Conservation (phyloP, 1,140 invertebrate species). For the Atta cephalotes region DNA sequence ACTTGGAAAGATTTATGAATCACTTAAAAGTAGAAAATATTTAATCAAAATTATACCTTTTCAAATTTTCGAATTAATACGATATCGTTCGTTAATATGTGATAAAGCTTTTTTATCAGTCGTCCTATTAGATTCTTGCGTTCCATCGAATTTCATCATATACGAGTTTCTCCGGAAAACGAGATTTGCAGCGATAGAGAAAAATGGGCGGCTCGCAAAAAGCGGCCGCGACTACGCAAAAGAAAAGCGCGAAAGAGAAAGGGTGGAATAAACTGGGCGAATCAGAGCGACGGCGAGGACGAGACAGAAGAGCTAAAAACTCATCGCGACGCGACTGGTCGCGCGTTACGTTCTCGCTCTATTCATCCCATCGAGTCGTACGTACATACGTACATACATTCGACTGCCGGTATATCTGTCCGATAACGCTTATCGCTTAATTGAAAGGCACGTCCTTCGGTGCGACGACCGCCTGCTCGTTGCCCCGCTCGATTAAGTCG, state of each 20-base stretch:
- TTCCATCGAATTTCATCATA: not conserved
- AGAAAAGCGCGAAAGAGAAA: conserved; percentile 61
- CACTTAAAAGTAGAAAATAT: not conserved
- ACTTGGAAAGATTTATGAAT: too few species aligned
- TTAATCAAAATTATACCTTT: conserved; percentile 9
- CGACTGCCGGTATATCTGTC: conserved; percentile 59
- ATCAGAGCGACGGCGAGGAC: conserved; percentile 17
- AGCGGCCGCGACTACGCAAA: conserved; percentile 46
- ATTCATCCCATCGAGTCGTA: conserved; percentile 59
- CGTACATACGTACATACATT: conserved; percentile 51
- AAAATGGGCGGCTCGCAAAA: conserved; percentile 57
- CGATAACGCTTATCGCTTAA: conserved; percentile 81
- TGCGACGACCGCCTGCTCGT: conserved; percentile 54
- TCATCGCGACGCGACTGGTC: conserved; percentile 51
- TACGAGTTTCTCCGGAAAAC: conserved; percentile 72
- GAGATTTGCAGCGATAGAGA: conserved; percentile 73
- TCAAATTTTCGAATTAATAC: conserved; percentile 26
- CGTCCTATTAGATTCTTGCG: conserved; percentile 4
- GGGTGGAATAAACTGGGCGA: conserved; percentile 58
- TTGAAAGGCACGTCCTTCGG: conserved; percentile 74
- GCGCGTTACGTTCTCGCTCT: conserved; percentile 52
- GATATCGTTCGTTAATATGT: conserved; percentile 43
- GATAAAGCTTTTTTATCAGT: conserved; percentile 18
- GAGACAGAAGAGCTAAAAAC: conserved; percentile 58
- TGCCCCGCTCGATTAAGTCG: conserved; percentile 72